A percentile compares a stretch with the other conserved stretches of the same genome.
phyloP scores from a whole-genome alignment of 2,888 invertebrate genomes.

The Drosophila meridionalis region DNA sequence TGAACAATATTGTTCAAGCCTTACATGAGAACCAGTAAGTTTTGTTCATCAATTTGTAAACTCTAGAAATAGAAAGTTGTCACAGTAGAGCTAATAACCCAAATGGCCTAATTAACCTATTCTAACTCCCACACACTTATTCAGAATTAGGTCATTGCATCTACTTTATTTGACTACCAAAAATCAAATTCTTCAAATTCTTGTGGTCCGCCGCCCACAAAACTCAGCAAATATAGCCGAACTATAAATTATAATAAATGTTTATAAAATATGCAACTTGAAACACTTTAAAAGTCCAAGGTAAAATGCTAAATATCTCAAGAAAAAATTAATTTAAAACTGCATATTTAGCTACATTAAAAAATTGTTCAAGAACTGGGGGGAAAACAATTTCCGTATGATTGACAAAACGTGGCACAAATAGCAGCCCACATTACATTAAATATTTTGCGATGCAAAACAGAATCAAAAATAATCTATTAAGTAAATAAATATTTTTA shows the following conservation, averaged over 20 bases:
- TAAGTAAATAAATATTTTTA: constrained; percentile 4
- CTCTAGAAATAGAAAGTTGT: neutral
- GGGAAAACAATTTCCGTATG: constrained; percentile 45
- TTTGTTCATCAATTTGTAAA: neutral
- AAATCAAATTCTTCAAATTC: neutral
- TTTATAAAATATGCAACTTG: neutral
- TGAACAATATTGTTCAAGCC: too few species aligned
- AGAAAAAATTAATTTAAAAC: neutral
- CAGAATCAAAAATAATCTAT: constrained; percentile 1
- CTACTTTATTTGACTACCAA: neutral
- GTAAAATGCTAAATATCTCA: constrained; percentile 19
- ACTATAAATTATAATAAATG: neutral
- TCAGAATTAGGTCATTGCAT: neutral
- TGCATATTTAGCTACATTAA: constrained; percentile 16
- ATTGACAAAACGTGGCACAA: constrained; percentile 54
- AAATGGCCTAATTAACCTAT: neutral
- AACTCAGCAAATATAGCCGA: neutral
- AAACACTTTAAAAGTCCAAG: constrained; percentile 14
- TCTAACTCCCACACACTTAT: neutral
- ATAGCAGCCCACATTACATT: constrained; percentile 38
- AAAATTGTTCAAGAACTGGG: constrained; percentile 14
- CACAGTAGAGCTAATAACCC: neutral
- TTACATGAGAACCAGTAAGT: neutral
- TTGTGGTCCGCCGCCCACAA: neutral
- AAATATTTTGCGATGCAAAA: constrained; percentile 23